A percentile compares a stretch with the other conserved stretches of the same genome.
phyloP scores from a whole-genome alignment of 2,113 vertebrate genomes.

The Sceloporus tristichus region DNA sequence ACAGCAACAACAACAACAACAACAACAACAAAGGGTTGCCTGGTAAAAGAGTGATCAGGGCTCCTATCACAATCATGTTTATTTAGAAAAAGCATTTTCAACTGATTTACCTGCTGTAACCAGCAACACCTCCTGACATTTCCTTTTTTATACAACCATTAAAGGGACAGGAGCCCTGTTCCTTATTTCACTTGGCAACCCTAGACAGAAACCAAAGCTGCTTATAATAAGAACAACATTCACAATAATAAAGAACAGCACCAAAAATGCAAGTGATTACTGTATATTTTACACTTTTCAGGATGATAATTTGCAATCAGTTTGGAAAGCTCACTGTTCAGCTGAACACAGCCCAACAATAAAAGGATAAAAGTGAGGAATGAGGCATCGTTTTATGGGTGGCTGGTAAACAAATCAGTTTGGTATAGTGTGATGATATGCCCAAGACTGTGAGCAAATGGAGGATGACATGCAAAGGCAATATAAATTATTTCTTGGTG shows the following conservation, averaged over 20 bases:
- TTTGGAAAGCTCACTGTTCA: background rate
- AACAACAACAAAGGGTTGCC: too few relatives aligned
- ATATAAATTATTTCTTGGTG: background rate
- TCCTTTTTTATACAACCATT: too few relatives aligned
- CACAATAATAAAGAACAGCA: background rate
- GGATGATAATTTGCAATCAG: background rate
- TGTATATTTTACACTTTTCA: background rate
- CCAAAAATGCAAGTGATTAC: too few relatives aligned
- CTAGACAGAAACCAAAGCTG: background rate
- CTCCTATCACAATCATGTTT: too few relatives aligned
- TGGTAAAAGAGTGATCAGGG: too few relatives aligned
- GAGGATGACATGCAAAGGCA: slow-evolving; percentile 24
- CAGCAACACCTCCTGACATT: too few relatives aligned
- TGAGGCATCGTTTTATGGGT: slow-evolving; percentile 1
- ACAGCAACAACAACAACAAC: too few relatives aligned
- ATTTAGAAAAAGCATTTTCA: too few relatives aligned
- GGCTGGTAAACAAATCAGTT: slow-evolving; percentile 21
- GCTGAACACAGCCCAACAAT: background rate
- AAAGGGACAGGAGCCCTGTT: too few relatives aligned
- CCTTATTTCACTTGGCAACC: too few relatives aligned
- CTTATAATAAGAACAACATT: background rate
- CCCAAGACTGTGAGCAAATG: slow-evolving; percentile 51
- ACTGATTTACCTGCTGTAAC: too few relatives aligned
- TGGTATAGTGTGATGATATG: slow-evolving; percentile 18
- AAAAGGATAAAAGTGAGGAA: background rate